Evolutionary conservation across 2,797 vertebrate genomes (phyloP), one percentile per base, ranked within the genome.

Genomic region (Zalophus californianus): DNA sequence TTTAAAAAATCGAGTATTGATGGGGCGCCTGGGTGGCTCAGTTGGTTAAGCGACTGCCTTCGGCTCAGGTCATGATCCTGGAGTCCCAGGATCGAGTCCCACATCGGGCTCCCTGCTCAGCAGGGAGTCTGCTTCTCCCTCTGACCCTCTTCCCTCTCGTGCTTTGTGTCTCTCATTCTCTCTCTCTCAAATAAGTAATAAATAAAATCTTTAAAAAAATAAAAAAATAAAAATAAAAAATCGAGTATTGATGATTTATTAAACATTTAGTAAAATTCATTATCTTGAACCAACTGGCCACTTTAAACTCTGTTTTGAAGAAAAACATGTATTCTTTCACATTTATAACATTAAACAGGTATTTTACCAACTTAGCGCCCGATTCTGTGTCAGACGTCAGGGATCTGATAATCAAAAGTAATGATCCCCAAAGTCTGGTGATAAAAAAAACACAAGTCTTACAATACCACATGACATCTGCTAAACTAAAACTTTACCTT

Each of bases 211-310:
- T 41, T 44, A 7, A 44, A 44, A 44, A 44, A 44, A 44, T 44
- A 44, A 44, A 44, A 44, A 6, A 44, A 44, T 38, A 44, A 7
- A 44, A 44, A 44, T 38, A 86, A 93, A 48, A 93, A 94, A 54
- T n/a, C 13, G 35, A 68, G 62, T 64, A 86, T 48, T 89, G 73
- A 50, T 70, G 16, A 90, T 21, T 92, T 86, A 90, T 35, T 60
- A 96, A 95, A 78, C n/a, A 35, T 62, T 90, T 41, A 70, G 44
- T 64, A 66, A 97, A 94, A 83, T n/a, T 86, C 44, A 90, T 56
- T 91, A 77, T 85, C 27, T 56, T 93, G 77, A 93, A 90, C n/a
- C 13, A 44, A 5, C 50, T 94, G 77, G 15, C 20, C 62, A 91
- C 56, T 72, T 20, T 89, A 48, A 89, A 54, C 84, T 86, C 32